These are phyloP conservation scores for Poecilia gillii DNA, from an alignment of 2,797 vertebrate species.

Conservation along the genomic window DNA sequence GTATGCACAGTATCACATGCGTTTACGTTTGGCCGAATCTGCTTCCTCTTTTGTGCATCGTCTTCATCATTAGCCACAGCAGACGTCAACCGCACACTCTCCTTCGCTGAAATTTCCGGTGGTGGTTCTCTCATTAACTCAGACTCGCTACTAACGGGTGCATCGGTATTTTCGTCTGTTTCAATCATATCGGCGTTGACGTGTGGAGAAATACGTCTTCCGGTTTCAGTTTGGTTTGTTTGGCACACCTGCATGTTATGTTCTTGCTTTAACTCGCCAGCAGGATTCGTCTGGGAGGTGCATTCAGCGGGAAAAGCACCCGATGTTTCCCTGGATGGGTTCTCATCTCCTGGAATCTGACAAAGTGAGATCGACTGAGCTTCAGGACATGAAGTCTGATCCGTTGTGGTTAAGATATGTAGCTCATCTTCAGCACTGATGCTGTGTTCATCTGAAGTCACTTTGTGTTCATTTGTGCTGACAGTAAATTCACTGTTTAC, in stretches of 20 bases:
- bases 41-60: background rate
- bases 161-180: slow-evolving; percentile 13
- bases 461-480: background rate
- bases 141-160: background rate
- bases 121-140: slow-evolving; percentile 4
- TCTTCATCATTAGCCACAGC: slow-evolving; percentile 1
- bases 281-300: slow-evolving; percentile 6
- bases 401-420: background rate
- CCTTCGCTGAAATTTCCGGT: slow-evolving; percentile 13
- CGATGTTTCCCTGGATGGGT: background rate
- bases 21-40: slow-evolving; percentile 11
- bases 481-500: background rate
- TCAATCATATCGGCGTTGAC: background rate
- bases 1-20: background rate
- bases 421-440: background rate
- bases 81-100: slow-evolving; percentile 1
- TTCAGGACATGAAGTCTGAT: slow-evolving; percentile 8
- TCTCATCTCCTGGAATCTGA: slow-evolving; percentile 15
- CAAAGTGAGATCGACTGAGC: background rate
- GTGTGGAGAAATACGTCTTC: background rate
- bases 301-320: background rate
- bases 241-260: slow-evolving; percentile 14
- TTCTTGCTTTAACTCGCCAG: background rate
- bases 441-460: slow-evolving; percentile 4
- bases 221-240: slow-evolving; percentile 6